Conservation (phyloP, 2,888 invertebrate genomes). For the Perithous albicinctus region DNA sequence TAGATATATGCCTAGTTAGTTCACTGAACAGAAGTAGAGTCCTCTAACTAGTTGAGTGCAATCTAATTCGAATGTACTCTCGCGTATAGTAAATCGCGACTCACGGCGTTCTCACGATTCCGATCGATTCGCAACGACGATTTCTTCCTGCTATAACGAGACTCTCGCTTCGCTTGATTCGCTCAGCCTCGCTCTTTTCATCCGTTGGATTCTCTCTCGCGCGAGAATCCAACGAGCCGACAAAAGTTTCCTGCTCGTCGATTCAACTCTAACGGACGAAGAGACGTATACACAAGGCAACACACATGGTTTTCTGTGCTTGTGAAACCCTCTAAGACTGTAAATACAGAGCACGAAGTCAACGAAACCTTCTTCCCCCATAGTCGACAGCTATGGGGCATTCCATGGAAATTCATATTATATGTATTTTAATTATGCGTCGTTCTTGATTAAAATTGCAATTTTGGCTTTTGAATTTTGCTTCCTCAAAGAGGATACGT, state of each 20-base stretch:
- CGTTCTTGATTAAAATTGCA: too few species aligned
- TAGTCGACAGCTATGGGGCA: neutral
- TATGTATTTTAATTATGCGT: too few species aligned
- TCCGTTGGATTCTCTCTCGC: slow-evolving; percentile 46
- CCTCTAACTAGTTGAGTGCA: neutral
- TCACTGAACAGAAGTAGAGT: slow-evolving; percentile 6
- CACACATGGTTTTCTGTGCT: slow-evolving; percentile 14
- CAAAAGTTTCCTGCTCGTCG: slow-evolving; percentile 60
- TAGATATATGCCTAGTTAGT: slow-evolving; percentile 45
- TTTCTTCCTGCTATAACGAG: slow-evolving; percentile 53
- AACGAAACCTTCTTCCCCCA: slow-evolving; percentile 47
- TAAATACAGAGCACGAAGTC: slow-evolving; percentile 35
- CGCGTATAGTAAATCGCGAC: slow-evolving; percentile 20
- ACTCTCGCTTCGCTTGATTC: slow-evolving; percentile 41
- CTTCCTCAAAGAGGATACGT: too few species aligned
- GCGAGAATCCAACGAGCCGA: slow-evolving; percentile 63
- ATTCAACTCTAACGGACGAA: slow-evolving; percentile 40
- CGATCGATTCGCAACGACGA: slow-evolving; percentile 63
- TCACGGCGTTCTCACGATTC: slow-evolving; percentile 67
- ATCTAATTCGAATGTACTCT: slow-evolving; percentile 21
- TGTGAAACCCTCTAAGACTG: slow-evolving; percentile 5
- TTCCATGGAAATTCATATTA: too few species aligned
- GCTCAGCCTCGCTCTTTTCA: slow-evolving; percentile 32
- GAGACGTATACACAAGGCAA: slow-evolving; percentile 28
- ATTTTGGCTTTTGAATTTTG: too few species aligned